Percentiles rank a stretch among this genome's conserved stretches.
These are phyloP conservation scores for Percopsis omiscomaycus DNA, from an alignment of 2,797 vertebrate genomes.

Conservation along the genomic window DNA sequence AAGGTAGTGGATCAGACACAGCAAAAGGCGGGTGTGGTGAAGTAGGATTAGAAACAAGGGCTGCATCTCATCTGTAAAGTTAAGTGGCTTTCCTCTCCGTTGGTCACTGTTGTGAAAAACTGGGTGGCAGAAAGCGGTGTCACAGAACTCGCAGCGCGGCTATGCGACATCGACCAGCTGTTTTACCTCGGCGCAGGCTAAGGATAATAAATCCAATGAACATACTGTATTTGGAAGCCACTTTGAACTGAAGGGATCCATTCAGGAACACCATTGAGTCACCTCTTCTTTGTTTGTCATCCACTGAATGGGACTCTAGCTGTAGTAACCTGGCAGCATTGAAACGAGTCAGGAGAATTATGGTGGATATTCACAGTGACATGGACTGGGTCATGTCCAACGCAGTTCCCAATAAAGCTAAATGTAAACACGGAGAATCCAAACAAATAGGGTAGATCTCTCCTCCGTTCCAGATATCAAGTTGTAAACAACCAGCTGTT, in stretches of 20 bases:
- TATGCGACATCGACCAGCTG: conserved; percentile 27
- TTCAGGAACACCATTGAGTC: conserved; percentile 39
- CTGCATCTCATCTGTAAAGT: conserved; percentile 45
- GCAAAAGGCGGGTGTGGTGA: conserved; percentile 50
- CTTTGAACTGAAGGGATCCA: conserved; percentile 35
- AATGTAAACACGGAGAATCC: conserved; percentile 29
- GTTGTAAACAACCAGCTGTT: conserved; percentile 43
- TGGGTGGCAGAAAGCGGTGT: conserved; percentile 20
- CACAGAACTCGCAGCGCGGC: conserved; percentile 15
- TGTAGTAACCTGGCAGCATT: conserved; percentile 30
- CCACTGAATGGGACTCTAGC: conserved; percentile 43
- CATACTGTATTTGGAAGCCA: conserved; percentile 7
- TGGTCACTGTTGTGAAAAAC: conserved; percentile 16
- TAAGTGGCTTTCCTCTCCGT: conserved; percentile 34
- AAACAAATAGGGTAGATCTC: conserved; percentile 18
- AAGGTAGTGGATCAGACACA: conserved; percentile 61
- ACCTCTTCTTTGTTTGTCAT: conserved; percentile 29
- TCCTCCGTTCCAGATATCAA: conserved; percentile 45
- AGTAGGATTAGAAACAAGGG: conserved; percentile 45
- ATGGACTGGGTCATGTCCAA: conserved; percentile 14
- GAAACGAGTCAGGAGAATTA: conserved; percentile 31
- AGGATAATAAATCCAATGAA: conserved; percentile 30
- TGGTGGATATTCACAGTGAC: background rate
- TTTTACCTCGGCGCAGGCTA: conserved; percentile 35
- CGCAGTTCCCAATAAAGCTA: conserved; percentile 31